Evolutionary conservation across 2,888 invertebrate genomes (phyloP).

Genomic region (Cordilura impudica): DNA sequence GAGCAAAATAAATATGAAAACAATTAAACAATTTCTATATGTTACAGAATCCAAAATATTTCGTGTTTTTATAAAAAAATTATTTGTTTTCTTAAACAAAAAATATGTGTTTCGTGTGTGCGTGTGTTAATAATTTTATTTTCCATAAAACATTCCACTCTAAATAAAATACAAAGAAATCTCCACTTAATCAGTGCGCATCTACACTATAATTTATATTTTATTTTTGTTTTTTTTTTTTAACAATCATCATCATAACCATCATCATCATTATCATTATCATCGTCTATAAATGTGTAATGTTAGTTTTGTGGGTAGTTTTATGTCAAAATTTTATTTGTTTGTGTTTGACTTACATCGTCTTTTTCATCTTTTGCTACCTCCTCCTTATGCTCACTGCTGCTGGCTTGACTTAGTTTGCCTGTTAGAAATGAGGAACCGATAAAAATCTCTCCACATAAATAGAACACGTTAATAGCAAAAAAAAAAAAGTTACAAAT

Average conservation of each 20-base stretch:
- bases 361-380: not conserved
- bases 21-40: too few species aligned
- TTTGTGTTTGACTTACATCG: not conserved
- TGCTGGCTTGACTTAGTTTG: slow-evolving; percentile 38
- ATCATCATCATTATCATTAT: not conserved
- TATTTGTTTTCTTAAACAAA: not conserved
- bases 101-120: slow-evolving; percentile 35
- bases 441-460: slow-evolving; percentile 54
- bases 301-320: not conserved
- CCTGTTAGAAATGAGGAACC: slow-evolving; percentile 1
- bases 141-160: slow-evolving; percentile 48
- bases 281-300: not conserved
- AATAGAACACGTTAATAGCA: not conserved
- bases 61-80: not conserved
- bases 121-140: slow-evolving; percentile 48
- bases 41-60: too few species aligned
- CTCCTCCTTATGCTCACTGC: not conserved
- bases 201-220: slow-evolving; percentile 43
- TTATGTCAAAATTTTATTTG: slow-evolving; percentile 2
- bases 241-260: not conserved
- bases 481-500: slow-evolving; percentile 39
- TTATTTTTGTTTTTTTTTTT: not conserved
- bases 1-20: too few species aligned
- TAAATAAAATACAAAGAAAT: slow-evolving; percentile 29
- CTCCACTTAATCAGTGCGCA: slow-evolving; percentile 60